Conservation (phyloP, 2,888 invertebrate species). For the Nomada lathburiana region DNA sequence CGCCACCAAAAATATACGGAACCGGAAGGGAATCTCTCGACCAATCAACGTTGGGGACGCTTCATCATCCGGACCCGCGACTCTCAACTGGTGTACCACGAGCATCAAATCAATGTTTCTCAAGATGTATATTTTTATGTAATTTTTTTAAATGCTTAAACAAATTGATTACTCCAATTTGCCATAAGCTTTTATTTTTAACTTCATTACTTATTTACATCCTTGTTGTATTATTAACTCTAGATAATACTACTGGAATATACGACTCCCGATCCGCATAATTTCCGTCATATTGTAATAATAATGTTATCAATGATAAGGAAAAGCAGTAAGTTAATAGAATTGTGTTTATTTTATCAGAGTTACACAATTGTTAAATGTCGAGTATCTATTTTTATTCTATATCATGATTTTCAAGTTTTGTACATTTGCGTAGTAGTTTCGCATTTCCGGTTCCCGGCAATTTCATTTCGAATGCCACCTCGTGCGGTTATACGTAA, state of each 20-base stretch:
- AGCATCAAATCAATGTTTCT: conserved; percentile 6
- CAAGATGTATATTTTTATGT: background rate
- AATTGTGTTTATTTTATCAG: no score
- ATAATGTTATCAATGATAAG: no score
- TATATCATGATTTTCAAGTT: background rate
- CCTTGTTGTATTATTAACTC: no score
- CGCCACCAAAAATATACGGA: conserved; percentile 18
- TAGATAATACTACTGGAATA: no score
- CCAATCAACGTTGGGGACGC: conserved; percentile 45
- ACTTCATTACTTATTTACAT: background rate
- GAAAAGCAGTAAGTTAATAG: no score
- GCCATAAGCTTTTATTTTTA: background rate
- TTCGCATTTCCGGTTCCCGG: conserved; percentile 16
- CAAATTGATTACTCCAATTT: background rate
- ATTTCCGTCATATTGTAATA: no score
- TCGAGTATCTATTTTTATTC: background rate
- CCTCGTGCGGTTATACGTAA: conserved; percentile 4
- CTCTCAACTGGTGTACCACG: conserved; percentile 27
- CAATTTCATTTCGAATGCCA: conserved; percentile 5
- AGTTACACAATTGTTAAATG: no score
- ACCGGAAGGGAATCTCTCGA: conserved; percentile 42
- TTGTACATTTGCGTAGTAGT: background rate
- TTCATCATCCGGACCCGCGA: conserved; percentile 15
- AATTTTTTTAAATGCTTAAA: background rate
- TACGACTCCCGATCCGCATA: no score